Evolutionary conservation across 2,888 invertebrate genomes (phyloP).

Genomic region (Norana najaformis): DNA sequence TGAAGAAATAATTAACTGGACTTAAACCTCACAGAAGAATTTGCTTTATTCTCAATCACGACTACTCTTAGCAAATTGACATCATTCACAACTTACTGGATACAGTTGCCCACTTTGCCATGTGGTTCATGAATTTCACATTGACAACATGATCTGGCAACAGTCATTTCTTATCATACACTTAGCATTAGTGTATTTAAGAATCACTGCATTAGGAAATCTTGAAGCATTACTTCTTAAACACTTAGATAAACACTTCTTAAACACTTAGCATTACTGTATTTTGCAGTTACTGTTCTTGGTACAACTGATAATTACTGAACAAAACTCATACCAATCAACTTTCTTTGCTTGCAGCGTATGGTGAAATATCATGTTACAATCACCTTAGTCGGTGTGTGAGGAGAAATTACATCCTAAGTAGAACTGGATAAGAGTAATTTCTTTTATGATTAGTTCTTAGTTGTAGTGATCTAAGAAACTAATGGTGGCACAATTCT

Average conservation of each 20-base stretch:
- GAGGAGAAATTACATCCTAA: neutral
- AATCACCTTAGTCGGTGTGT: neutral
- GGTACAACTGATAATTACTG: neutral
- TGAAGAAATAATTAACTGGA: neutral
- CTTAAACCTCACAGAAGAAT: neutral
- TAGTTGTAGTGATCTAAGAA: no score
- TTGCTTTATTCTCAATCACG: neutral
- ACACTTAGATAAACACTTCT: no score
- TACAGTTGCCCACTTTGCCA: neutral
- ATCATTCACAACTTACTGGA: neutral
- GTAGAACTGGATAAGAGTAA: neutral
- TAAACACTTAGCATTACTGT: neutral
- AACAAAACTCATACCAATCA: neutral
- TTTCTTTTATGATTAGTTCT: neutral
- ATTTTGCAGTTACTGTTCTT: no score
- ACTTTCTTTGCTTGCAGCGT: neutral
- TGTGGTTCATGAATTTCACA: neutral
- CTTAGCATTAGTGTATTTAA: neutral
- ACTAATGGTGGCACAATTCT: neutral
- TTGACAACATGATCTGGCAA: neutral
- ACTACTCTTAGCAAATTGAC: neutral
- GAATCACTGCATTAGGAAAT: neutral
- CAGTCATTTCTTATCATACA: neutral
- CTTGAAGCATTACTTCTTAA: no score
- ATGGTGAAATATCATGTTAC: neutral